A percentile compares a stretch with the other conserved stretches of the same genome.
Evolutionary conservation across 2,113 vertebrate species (phyloP).

Genomic region (Bujurquina vittata): DNA sequence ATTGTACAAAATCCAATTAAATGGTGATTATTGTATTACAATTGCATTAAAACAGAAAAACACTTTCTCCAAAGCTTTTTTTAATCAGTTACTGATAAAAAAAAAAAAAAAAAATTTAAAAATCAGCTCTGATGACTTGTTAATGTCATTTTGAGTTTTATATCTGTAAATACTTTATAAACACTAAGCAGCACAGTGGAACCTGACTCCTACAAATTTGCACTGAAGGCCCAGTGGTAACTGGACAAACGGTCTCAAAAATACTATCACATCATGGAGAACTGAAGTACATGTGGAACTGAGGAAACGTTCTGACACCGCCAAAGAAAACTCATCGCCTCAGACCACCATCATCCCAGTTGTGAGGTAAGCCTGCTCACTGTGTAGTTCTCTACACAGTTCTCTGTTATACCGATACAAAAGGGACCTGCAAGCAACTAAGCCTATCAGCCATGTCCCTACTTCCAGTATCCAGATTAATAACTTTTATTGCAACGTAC

Average conservation of each 20-base stretch:
- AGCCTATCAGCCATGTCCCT: too few species aligned
- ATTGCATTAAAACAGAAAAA: not conserved
- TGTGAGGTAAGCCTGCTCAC: slow-evolving; percentile 11
- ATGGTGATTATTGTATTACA: not conserved
- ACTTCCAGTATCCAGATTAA: too few species aligned
- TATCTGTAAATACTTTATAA: not conserved
- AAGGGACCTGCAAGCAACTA: too few species aligned
- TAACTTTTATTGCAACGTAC: too few species aligned
- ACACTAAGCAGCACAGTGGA: not conserved
- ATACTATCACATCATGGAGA: not conserved
- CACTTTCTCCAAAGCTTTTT: not conserved
- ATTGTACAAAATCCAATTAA: not conserved
- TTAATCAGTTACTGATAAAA: too few species aligned
- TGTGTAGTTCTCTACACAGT: too few species aligned
- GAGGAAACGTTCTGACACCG: slow-evolving; percentile 39
- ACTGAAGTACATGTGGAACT: slow-evolving; percentile 8
- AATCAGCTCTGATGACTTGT: not conserved
- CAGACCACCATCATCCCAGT: slow-evolving; percentile 36
- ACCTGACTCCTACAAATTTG: not conserved
- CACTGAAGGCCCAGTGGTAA: not conserved
- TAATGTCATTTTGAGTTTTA: not conserved
- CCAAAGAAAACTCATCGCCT: too few species aligned
- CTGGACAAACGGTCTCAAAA: not conserved
- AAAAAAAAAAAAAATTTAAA: not conserved
- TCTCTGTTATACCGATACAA: not conserved